phyloP scores from a whole-genome alignment of 2,113 vertebrate genomes.

The Setophaga coronata region DNA sequence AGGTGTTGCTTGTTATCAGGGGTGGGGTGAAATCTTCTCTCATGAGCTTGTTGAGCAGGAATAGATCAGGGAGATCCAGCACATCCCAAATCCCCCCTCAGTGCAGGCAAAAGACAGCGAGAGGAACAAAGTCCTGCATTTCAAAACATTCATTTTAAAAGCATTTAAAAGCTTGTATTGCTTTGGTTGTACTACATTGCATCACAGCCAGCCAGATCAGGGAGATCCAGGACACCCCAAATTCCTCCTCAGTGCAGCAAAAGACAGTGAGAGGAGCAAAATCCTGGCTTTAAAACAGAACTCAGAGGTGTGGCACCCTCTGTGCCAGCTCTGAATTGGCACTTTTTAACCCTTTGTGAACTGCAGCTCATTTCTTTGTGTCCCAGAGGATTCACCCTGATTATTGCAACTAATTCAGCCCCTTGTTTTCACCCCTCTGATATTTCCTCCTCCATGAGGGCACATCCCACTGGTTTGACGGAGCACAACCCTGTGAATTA shows the following conservation, averaged over 20 bases:
- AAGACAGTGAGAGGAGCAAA: neutral
- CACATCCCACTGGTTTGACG: neutral
- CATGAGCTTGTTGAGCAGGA: neutral
- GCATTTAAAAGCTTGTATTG: too few relatives aligned
- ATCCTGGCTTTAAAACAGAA: neutral
- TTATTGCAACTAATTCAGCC: too few relatives aligned
- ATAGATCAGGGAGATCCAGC: neutral
- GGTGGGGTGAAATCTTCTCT: neutral
- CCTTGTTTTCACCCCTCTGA: neutral
- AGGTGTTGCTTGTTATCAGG: neutral
- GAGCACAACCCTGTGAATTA: neutral
- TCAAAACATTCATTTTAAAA: too few relatives aligned
- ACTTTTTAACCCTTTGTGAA: neutral
- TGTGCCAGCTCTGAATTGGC: neutral
- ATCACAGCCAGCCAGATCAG: neutral
- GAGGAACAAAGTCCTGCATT: neutral
- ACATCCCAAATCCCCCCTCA: neutral
- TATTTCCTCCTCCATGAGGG: neutral
- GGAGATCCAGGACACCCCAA: neutral
- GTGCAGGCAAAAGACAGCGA: fast-evolving
- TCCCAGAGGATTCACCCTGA: neutral
- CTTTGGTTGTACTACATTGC: too few relatives aligned
- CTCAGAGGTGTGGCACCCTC: fast-evolving
- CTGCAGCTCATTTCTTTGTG: neutral
- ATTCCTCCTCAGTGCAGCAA: neutral